These are phyloP conservation scores for Polypterus bichir DNA, from an alignment of 2,113 vertebrate genomes.

Conservation along the genomic window DNA sequence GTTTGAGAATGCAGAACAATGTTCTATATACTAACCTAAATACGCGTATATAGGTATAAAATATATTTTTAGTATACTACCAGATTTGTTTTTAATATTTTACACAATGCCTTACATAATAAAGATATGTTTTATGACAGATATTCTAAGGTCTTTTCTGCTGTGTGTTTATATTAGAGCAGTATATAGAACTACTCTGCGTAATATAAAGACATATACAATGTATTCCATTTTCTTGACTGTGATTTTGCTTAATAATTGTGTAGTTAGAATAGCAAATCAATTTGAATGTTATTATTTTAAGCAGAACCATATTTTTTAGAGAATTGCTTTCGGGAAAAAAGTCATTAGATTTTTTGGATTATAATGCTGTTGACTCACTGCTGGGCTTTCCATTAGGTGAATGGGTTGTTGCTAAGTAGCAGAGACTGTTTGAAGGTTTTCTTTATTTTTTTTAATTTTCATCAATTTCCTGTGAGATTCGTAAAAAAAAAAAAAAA, in stretches of 20 bases:
- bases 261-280: constrained; percentile 14
- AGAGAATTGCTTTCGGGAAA: constrained; percentile 16
- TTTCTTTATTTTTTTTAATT: constrained; percentile 14
- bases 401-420: constrained; percentile 20
- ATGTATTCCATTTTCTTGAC: constrained; percentile 7
- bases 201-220: neutral
- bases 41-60: too few species aligned
- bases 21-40: too few species aligned
- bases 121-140: too few species aligned
- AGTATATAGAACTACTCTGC: too few species aligned
- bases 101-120: too few species aligned
- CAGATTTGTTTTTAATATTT: too few species aligned
- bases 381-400: constrained; percentile 21
- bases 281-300: constrained; percentile 21
- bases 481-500: too few species aligned
- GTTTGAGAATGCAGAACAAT: too few species aligned
- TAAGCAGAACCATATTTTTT: constrained; percentile 18
- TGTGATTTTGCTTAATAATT: constrained; percentile 18
- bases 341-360: constrained; percentile 20
- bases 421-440: constrained; percentile 16
- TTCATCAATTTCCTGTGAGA: constrained; percentile 1
- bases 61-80: too few species aligned
- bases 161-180: too few species aligned
- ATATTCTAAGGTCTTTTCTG: too few species aligned
- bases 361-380: constrained; percentile 16